Percentiles rank a stretch among this genome's conserved stretches.
Evolutionary conservation across 2,888 invertebrate species (phyloP).

Genomic region (Stegana nigrithorax): DNA sequence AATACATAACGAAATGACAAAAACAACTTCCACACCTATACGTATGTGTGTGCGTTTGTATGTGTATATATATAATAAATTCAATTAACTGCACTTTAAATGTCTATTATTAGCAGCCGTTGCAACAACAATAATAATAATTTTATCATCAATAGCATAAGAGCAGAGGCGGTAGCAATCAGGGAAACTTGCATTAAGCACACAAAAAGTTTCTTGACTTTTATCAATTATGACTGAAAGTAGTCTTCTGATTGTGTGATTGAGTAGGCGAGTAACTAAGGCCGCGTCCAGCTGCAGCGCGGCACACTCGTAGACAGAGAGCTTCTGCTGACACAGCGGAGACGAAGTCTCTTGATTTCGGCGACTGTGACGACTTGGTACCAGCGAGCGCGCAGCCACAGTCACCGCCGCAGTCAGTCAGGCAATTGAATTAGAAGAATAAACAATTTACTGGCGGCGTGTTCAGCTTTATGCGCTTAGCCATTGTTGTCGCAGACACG

Average conservation of each 20-base stretch:
- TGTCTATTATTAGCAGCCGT: conserved; percentile 6
- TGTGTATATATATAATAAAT: conserved; percentile 35
- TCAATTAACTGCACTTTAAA: conserved; percentile 49
- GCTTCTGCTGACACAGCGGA: too few relatives aligned
- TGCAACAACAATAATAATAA: neutral
- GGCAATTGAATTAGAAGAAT: conserved; percentile 55
- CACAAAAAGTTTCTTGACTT: conserved; percentile 11
- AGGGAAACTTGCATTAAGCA: neutral
- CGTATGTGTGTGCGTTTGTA: neutral
- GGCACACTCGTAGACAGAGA: too few relatives aligned
- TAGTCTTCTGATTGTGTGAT: too few relatives aligned
- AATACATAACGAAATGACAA: too few relatives aligned
- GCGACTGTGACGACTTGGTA: conserved; percentile 10
- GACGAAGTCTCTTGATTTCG: neutral
- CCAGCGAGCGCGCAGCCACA: neutral
- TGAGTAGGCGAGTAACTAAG: too few relatives aligned
- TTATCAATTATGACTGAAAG: conserved; percentile 13
- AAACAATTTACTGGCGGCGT: neutral
- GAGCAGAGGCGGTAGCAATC: neutral
- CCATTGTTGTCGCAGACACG: too few relatives aligned
- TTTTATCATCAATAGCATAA: neutral
- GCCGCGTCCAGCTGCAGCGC: too few relatives aligned
- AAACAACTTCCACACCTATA: too few relatives aligned
- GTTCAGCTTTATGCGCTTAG: neutral
- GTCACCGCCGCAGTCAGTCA: neutral